A percentile compares a stretch with the other conserved stretches of the same genome.
Conservation (phyloP, 2,113 vertebrate species). For the Gymnogyps californianus region DNA sequence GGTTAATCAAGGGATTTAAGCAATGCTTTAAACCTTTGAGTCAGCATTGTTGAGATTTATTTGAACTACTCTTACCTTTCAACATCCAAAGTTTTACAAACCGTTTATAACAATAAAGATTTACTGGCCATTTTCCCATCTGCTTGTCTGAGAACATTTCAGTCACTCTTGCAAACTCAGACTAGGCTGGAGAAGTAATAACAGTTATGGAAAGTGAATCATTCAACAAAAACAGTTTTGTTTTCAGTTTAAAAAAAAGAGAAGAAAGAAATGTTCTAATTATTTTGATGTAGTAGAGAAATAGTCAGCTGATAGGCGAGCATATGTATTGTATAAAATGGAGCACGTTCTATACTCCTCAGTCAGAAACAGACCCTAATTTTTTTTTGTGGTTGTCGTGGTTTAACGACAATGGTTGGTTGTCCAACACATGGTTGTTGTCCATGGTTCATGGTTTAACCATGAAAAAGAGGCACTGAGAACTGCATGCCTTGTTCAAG, state of each 20-base stretch:
- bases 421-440: too few relatives aligned
- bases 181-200: neutral
- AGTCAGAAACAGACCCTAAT: neutral
- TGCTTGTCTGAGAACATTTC: neutral
- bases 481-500: neutral
- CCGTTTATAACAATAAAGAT: neutral
- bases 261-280: neutral
- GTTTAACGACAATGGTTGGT: too few relatives aligned
- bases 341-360: neutral
- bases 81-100: slow-evolving; percentile 10
- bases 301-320: neutral
- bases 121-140: neutral
- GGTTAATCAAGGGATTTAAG: slow-evolving; percentile 48
- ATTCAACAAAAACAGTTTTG: neutral
- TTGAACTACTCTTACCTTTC: slow-evolving; percentile 4
- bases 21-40: neutral
- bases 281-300: neutral
- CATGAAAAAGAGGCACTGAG: neutral
- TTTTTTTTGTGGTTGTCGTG: neutral
- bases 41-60: slow-evolving; percentile 23
- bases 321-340: neutral
- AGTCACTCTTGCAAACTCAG: neutral
- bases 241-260: neutral
- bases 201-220: slow-evolving; percentile 21
- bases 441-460: too few relatives aligned